These are phyloP conservation scores for Tortricodes alternella DNA, from an alignment of 2,888 invertebrate genomes.

Conservation along the genomic window DNA sequence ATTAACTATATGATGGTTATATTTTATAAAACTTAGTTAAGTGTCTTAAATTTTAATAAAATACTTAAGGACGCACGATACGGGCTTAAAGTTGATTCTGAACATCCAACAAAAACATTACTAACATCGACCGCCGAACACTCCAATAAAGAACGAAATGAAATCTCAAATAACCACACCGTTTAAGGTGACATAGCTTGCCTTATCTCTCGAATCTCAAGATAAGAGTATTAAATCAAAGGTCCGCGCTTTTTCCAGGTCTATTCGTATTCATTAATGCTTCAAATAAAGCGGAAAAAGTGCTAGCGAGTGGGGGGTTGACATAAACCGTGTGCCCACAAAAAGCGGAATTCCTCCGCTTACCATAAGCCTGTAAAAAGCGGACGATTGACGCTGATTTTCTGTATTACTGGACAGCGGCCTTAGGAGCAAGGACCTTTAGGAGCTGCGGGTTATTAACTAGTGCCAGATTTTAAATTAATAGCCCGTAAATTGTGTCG, in stretches of 20 bases:
- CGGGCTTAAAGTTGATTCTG: slow-evolving; percentile 6
- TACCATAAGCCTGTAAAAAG: slow-evolving; percentile 57
- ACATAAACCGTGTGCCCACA: slow-evolving; percentile 67
- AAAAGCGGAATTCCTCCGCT: slow-evolving; percentile 62
- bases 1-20: no score
- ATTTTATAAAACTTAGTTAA: no score
- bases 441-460: no score
- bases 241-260: slow-evolving; percentile 63
- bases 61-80: no score
- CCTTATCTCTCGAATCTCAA: slow-evolving; percentile 52
- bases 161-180: slow-evolving; percentile 34
- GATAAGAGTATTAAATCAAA: slow-evolving; percentile 74
- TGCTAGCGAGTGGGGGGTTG: slow-evolving; percentile 68
- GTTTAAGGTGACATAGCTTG: slow-evolving; percentile 28
- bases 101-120: slow-evolving; percentile 19
- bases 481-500: no score
- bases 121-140: slow-evolving; percentile 16
- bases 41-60: no score
- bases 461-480: no score
- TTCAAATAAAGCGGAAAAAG: slow-evolving; percentile 77
- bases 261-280: slow-evolving; percentile 79
- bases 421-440: slow-evolving; percentile 28
- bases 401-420: slow-evolving; percentile 25
- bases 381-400: slow-evolving; percentile 36
- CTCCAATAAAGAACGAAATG: slow-evolving; percentile 38